Conservation (phyloP, 2,113 vertebrate genomes). For the Xenopus borealis region DNA sequence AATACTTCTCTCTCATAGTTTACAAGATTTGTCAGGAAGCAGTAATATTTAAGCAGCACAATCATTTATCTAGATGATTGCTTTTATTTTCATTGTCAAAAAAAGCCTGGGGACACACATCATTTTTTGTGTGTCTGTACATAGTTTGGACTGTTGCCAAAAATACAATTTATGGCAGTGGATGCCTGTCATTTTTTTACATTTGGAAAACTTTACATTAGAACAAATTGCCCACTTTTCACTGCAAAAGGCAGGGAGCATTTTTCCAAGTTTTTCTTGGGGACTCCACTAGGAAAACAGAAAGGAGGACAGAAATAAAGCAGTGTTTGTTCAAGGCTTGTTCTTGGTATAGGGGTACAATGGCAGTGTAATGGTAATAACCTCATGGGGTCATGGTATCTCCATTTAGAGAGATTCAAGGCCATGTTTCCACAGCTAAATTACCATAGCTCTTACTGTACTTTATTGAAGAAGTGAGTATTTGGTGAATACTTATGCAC, state of each 20-base stretch:
- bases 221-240: conserved; percentile 28
- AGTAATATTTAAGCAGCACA: conserved; percentile 70
- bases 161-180: conserved; percentile 41
- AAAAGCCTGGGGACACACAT: conserved; percentile 69
- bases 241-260: background rate
- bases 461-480: background rate
- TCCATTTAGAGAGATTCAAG: no score
- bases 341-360: no score
- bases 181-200: conserved; percentile 23
- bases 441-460: no score
- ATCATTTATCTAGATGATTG: conserved; percentile 73
- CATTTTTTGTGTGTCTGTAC: conserved; percentile 57
- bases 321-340: no score
- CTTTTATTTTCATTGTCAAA: conserved; percentile 69
- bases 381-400: no score
- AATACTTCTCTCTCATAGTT: conserved; percentile 58
- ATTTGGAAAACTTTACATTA: background rate
- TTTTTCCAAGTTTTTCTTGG: no score
- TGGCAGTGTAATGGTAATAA: no score
- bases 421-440: no score
- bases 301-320: no score
- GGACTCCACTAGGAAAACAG: no score
- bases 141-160: conserved; percentile 22
- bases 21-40: conserved; percentile 72
- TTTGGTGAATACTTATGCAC: conserved; percentile 22